These are phyloP conservation scores for Leptocoma aspasia DNA, from an alignment of 2,113 vertebrate species.

Conservation along the genomic window DNA sequence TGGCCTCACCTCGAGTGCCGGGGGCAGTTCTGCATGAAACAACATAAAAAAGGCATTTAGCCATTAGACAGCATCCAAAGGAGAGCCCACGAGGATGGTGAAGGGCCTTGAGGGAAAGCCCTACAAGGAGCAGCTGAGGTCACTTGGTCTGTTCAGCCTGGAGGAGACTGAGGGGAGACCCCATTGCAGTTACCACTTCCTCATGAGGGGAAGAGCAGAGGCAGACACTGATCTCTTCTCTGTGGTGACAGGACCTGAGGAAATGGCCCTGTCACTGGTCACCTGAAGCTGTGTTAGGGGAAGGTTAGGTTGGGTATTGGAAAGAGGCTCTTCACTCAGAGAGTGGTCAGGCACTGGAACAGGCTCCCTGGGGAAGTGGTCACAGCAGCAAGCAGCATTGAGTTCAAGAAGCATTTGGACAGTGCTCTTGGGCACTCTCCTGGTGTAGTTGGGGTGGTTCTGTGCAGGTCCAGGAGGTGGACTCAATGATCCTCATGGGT, in stretches of 20 bases:
- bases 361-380: not conserved
- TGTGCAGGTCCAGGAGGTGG: too few species aligned
- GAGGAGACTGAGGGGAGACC: not conserved
- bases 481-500: not conserved
- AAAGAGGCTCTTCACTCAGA: not conserved
- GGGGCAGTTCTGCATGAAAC: not conserved
- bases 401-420: not conserved
- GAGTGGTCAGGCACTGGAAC: not conserved
- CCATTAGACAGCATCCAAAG: not conserved
- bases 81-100: not conserved
- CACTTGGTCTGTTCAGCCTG: not conserved
- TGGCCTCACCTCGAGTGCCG: accelerated
- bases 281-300: not conserved
- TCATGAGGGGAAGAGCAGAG: not conserved
- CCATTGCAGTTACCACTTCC: not conserved
- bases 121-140: not conserved
- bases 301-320: not conserved
- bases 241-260: not conserved
- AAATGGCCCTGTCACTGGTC: too few species aligned
- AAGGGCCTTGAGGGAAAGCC: not conserved
- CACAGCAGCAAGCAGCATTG: too few species aligned
- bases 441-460: not conserved
- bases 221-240: too few species aligned
- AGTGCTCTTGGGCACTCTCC: not conserved
- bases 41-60: not conserved